Base-by-base conservation (phyloP, 2,888 invertebrate species). In the Rhynchonema sp. region DNA sequence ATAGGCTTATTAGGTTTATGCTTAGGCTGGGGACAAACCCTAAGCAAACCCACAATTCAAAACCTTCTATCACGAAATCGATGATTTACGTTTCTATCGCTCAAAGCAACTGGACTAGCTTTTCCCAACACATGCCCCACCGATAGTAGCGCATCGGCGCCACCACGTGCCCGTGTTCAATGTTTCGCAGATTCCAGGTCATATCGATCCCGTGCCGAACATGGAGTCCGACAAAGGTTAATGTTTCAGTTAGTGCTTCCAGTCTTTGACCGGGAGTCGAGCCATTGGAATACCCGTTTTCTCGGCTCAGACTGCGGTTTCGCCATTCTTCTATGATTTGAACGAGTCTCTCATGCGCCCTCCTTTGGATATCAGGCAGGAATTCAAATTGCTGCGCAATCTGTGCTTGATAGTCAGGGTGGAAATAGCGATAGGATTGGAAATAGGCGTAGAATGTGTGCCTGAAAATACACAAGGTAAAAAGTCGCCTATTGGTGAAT, bases 121-220 rank as follows among this genome's bases (percentile, higher is more conserved):
- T n/a, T n/a, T n/a, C n/a, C n/a, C n/a, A n/a, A n/a, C n/a, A n/a
- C n/a, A n/a, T 52, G 6, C 71, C 73, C 55, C 63, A 64, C 23
- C 64, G 62, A 62, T 70, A 72, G 62, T 74, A 75, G 0, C 68
- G 68, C 30, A 67, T 60, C 0, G 72, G 70, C 1, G 75, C 72
- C 1, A 66, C 68, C 2, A 68, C 66, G 63, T 74, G 75, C 1
- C 75, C 73, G 63, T 70, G 71, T 25, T 65, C 63, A 20, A 64
- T 59, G 60, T 67, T 66, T n/a, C 66, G 64, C 17, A 62, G 60
- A 58, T 73, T 69, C 57, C 69, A 63, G 2, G 72, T 67, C 62
- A 75, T 66, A 62, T 76, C 76, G 58, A 69, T 65, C 17, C 74
- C 75, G 46, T 73, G 68, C 9, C 76, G 66, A 1, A 74, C 70